phyloP scores from a whole-genome alignment of 2,888 invertebrate species.

The Nymphalis urticae region DNA sequence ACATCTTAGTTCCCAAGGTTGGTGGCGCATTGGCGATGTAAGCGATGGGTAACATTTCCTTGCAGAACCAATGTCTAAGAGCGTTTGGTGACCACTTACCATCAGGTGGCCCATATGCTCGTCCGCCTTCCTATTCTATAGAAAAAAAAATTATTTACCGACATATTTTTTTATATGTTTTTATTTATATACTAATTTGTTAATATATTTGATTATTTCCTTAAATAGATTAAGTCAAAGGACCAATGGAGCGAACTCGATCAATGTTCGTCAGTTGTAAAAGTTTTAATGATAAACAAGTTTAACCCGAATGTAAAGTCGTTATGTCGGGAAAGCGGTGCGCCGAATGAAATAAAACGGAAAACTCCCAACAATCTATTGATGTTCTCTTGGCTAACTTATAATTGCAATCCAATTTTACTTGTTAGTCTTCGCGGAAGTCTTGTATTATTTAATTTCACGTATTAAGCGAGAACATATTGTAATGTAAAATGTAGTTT shows the following conservation, averaged over 20 bases:
- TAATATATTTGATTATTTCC: not conserved
- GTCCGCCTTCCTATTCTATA: too few relatives aligned
- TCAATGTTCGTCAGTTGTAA: slow-evolving; percentile 27
- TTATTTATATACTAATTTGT: too few relatives aligned
- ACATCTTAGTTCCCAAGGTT: too few relatives aligned
- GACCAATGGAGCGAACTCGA: slow-evolving; percentile 25
- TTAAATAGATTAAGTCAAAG: not conserved
- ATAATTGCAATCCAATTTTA: slow-evolving; percentile 13
- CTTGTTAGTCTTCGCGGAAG: not conserved
- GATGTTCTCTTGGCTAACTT: slow-evolving; percentile 12
- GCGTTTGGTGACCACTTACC: too few relatives aligned
- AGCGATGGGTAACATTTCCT: too few relatives aligned
- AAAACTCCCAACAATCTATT: slow-evolving; percentile 10
- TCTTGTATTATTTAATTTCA: not conserved
- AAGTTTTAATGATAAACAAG: slow-evolving; percentile 39
- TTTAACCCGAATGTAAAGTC: slow-evolving; percentile 31
- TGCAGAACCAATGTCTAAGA: too few relatives aligned
- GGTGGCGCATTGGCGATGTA: too few relatives aligned
- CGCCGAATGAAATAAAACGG: slow-evolving; percentile 17
- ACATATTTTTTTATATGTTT: too few relatives aligned
- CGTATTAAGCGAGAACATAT: too few relatives aligned
- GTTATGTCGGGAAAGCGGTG: slow-evolving; percentile 25
- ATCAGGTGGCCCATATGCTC: too few relatives aligned
- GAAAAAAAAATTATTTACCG: too few relatives aligned
- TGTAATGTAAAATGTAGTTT: too few relatives aligned